phyloP scores from a whole-genome alignment of 2,888 invertebrate species.

The Limnephilus marmoratus region DNA sequence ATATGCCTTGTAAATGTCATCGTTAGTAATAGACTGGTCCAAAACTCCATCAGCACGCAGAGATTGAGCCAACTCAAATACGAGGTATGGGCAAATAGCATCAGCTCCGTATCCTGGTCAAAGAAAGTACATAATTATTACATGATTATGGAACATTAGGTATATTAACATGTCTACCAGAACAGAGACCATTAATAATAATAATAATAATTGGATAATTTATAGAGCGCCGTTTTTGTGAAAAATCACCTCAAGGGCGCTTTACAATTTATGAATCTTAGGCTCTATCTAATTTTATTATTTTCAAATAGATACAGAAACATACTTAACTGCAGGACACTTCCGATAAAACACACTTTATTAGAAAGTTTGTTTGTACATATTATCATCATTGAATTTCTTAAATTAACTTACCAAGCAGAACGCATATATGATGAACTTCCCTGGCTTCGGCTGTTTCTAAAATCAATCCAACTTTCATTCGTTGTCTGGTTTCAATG shows the following conservation, averaged over 20 bases:
- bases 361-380: too few species aligned
- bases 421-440: constrained; percentile 96
- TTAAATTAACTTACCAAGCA: constrained; percentile 81
- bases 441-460: constrained; percentile 98
- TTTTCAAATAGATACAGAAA: too few species aligned
- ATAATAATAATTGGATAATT: too few species aligned
- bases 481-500: constrained; percentile 95
- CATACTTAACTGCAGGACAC: too few species aligned
- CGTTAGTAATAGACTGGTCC: constrained; percentile 85
- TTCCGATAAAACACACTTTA: too few species aligned
- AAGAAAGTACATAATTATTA: neutral
- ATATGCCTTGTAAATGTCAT: constrained; percentile 90
- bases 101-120: constrained; percentile 91
- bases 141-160: neutral
- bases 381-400: neutral
- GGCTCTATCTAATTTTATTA: too few species aligned
- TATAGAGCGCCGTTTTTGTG: too few species aligned
- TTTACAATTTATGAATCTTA: too few species aligned
- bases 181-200: too few species aligned
- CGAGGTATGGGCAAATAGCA: constrained; percentile 97
- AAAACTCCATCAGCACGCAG: constrained; percentile 92
- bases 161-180: too few species aligned
- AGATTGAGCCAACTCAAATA: constrained; percentile 93
- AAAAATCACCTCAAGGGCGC: too few species aligned
- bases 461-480: constrained; percentile 96